These are phyloP conservation scores for Drosophila grimshawi DNA, from an alignment of 1,140 invertebrate species.

Conservation along the genomic window DNA sequence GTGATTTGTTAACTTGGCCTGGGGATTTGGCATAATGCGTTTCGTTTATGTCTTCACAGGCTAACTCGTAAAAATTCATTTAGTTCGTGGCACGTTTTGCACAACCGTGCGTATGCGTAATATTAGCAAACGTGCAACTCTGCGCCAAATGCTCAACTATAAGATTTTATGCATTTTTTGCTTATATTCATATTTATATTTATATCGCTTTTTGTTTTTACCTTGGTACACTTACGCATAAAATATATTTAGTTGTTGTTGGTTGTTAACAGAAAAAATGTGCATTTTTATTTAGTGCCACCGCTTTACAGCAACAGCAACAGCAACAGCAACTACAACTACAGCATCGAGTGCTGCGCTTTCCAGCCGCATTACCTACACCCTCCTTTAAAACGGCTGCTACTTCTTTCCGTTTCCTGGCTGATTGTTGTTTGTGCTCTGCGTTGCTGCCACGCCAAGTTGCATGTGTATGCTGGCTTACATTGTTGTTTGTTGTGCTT, in stretches of 20 bases:
- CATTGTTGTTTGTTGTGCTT: slow-evolving; percentile 6
- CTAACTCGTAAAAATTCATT: slow-evolving; percentile 73
- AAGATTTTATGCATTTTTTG: slow-evolving; percentile 76
- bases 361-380: slow-evolving; percentile 31
- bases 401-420: slow-evolving; percentile 67
- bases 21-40: background rate
- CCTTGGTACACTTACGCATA: slow-evolving; percentile 64
- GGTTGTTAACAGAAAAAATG: slow-evolving; percentile 61
- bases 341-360: slow-evolving; percentile 27
- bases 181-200: slow-evolving; percentile 29
- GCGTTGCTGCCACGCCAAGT: slow-evolving; percentile 9
- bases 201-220: slow-evolving; percentile 22
- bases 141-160: slow-evolving; percentile 59
- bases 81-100: slow-evolving; percentile 35
- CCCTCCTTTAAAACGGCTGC: slow-evolving; percentile 5
- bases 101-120: slow-evolving; percentile 73
- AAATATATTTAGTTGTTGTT: slow-evolving; percentile 67
- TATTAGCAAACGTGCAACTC: slow-evolving; percentile 30
- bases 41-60: slow-evolving; percentile 37
- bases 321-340: slow-evolving; percentile 26
- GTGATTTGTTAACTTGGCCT: too few relatives aligned
- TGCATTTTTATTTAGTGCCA: slow-evolving; percentile 70
- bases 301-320: slow-evolving; percentile 40
- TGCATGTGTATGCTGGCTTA: slow-evolving; percentile 14
- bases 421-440: slow-evolving; percentile 40